Evolutionary conservation across 2,888 invertebrate genomes (phyloP), one percentile per base, ranked within the genome.

Genomic region (Caenorhabditis angaria): DNA sequence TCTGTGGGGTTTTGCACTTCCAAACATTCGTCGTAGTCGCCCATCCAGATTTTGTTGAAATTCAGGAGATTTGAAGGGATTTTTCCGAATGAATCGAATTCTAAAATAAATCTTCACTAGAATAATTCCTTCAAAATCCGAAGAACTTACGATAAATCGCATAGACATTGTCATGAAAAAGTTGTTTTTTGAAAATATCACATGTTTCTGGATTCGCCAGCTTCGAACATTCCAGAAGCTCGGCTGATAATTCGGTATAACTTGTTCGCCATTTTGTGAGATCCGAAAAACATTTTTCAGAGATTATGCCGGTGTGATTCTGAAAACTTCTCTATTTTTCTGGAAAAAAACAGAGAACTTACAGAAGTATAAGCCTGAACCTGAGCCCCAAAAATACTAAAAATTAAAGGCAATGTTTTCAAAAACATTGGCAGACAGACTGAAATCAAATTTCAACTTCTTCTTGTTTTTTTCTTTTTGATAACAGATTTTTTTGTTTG

Each of bases 11-110:
- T 71, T 4, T 35, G 25, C 1, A 71, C 66, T 0, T 55, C 54
- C 20, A 67, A 25, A 54, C 71, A 71, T 55, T 71, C 71, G 25
- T 67, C 66, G 32, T 67, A 71, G 29, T 71, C 71, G 8, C 71
- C 71, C 63, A 63, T 67, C 71, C 71, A 71, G 18, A 71, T 62
- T 50, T 66, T 71, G 12, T 66, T 66, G 22, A 71, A 60, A 18
- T 65, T 65, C 14, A 71, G 32, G 8, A 71, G 27, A 51, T 71
- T 57, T 6, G 64, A 53, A 24, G 71, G 71, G 22, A 71, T 67
- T 57, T 67, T 71, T 0, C 66, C 71, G 35, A 71, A 71, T 18
- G 63, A 56, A 20, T 71, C 71, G 27, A 67, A 48, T 64, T 71
- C 71, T 71, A 60, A 41, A 67, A 50, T 50, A 22, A 22, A 5